A percentile compares a stretch with the other conserved stretches of the same genome.
phyloP scores from a whole-genome alignment of 2,888 invertebrate genomes.

The Tenthredo scrophulariae region DNA sequence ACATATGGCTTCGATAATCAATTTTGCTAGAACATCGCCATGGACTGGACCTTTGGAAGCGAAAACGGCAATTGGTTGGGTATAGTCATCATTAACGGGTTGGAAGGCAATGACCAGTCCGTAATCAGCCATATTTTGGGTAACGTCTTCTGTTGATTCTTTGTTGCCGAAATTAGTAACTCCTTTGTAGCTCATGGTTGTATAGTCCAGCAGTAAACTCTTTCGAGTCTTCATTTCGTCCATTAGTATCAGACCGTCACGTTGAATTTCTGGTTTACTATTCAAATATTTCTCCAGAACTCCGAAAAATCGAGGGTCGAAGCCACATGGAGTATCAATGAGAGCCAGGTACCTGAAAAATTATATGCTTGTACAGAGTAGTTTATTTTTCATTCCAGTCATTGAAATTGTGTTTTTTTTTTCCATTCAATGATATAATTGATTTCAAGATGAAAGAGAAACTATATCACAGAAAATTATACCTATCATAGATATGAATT shows the following conservation, averaged over 20 bases:
- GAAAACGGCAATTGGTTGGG: neutral
- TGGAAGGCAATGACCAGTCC: neutral
- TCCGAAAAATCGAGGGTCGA: slow-evolving; percentile 1
- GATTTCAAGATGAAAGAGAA: neutral
- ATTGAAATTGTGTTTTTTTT: neutral
- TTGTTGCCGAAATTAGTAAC: slow-evolving; percentile 4
- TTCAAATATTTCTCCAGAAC: neutral
- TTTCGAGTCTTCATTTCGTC: neutral
- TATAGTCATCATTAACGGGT: neutral
- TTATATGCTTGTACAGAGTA: neutral
- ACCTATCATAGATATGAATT: slow-evolving; percentile 4
- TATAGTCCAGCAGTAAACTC: neutral
- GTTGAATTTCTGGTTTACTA: slow-evolving; percentile 4
- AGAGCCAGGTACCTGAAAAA: slow-evolving; percentile 2
- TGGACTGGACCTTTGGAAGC: neutral
- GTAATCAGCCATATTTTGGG: slow-evolving; percentile 4
- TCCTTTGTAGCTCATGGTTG: slow-evolving; percentile 4
- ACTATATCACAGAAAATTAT: neutral
- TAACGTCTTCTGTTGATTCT: slow-evolving; percentile 4
- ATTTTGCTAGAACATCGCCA: neutral
- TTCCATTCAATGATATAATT: neutral
- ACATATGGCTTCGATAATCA: neutral
- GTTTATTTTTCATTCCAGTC: slow-evolving; percentile 1
- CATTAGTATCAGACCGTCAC: neutral
- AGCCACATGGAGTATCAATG: neutral